Conservation (phyloP, 2,113 vertebrate species). For the Psettodes erumei region DNA sequence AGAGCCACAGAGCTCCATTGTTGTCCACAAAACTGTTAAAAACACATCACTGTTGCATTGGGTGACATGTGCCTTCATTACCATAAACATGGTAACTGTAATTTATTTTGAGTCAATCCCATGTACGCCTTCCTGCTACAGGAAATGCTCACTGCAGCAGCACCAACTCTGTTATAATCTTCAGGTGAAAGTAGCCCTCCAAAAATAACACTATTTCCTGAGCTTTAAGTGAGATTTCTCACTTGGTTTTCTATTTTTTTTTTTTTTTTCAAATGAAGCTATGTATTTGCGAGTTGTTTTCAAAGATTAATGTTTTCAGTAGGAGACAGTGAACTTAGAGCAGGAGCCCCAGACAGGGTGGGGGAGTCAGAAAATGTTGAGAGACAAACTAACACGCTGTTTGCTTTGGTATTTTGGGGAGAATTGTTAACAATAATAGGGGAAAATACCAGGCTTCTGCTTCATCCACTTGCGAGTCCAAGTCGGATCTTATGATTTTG, state of each 20-base stretch:
- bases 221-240: too few species aligned
- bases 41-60: conserved; percentile 6
- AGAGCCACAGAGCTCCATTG: background rate
- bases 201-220: background rate
- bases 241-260: too few species aligned
- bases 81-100: conserved; percentile 8
- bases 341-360: background rate
- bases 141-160: background rate
- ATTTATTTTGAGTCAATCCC: conserved; percentile 4
- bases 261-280: background rate
- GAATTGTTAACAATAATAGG: background rate
- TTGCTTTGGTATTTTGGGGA: background rate
- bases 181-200: conserved; percentile 21
- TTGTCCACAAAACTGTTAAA: conserved; percentile 10
- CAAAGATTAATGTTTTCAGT: background rate
- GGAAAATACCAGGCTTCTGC: background rate
- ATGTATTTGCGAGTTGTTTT: background rate
- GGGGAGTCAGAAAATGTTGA: background rate
- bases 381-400: background rate
- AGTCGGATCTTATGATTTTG: conserved; percentile 30
- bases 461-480: background rate
- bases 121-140: background rate
- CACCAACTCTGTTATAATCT: background rate
- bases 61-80: conserved; percentile 1
- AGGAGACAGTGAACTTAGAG: background rate